Evolutionary conservation across 2,113 vertebrate genomes (phyloP), one percentile per base, ranked within the genome.

Genomic region (Pterocles orientalis): DNA sequence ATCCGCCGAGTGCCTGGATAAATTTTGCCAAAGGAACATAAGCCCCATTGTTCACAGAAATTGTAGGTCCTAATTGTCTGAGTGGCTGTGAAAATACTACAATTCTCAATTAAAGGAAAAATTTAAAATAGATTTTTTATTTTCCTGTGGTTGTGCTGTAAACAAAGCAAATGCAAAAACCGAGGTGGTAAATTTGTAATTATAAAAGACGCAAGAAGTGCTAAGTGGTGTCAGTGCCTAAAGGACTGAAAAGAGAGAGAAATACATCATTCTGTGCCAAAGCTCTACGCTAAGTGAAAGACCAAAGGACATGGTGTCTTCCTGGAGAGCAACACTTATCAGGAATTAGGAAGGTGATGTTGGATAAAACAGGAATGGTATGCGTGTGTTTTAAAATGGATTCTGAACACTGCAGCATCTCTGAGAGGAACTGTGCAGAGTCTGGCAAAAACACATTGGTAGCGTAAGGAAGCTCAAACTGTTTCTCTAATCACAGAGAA

Each of bases 81-180:
- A 85, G 79, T 0, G 0, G 6, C 29, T 6, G 1, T 0, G 2
- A 84, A 82, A 95, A 82, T 62, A 31, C 31, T 47, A 25, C 0
- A 3, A 29, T 92, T 73, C n/a, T 47, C 64, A 77, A 85, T 77
- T 13, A 85, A 57, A 84, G 20, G 25, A 64, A 84, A 47, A 82
- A 34, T 2, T 47, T 57, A 7, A 66, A 77, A 60, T 25, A 31
- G 5, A 4, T 25, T 21, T n/a, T 39, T 68, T 47, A 39, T 18
- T 4, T 10, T 5, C 48, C 10, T 28, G 20, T 83, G 47, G 8
- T 72, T 87, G 20, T 82, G 94, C 57, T 78, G 43, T 78, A 85
- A 73, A 62, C 57, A 75, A 86, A 92, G 29, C 9, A 87, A 41
- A 53, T 26, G 12, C 24, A 89, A 45, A 95, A 76, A 68, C 72